Conservation (phyloP, 1,140 invertebrate species). For the Antheraea pernyi region DNA sequence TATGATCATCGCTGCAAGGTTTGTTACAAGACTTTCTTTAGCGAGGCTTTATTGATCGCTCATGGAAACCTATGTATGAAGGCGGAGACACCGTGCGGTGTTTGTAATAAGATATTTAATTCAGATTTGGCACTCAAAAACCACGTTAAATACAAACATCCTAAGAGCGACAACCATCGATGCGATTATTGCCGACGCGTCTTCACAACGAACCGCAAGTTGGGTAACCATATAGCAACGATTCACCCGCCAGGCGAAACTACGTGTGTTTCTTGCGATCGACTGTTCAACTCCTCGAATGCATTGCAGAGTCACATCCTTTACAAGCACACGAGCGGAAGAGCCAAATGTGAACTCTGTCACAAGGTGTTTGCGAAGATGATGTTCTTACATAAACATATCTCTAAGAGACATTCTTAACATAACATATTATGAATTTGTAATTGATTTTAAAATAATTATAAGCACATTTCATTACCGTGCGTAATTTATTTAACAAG, state of each 20-base stretch:
- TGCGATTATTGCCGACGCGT: constrained; percentile 47
- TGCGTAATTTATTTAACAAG: no score
- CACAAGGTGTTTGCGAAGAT: constrained; percentile 42
- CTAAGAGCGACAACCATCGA: constrained; percentile 31
- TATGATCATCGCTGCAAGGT: constrained; percentile 45
- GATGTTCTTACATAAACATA: constrained; percentile 48
- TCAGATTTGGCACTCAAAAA: constrained; percentile 51
- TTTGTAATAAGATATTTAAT: constrained; percentile 47
- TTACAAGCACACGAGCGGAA: constrained; percentile 41
- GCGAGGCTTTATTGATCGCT: constrained; percentile 26
- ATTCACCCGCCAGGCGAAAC: constrained; percentile 43
- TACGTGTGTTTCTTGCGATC: constrained; percentile 40
- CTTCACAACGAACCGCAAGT: constrained; percentile 40
- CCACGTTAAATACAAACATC: constrained; percentile 58
- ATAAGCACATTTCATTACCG: no score
- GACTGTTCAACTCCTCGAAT: constrained; percentile 40
- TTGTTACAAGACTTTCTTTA: constrained; percentile 53
- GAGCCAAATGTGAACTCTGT: constrained; percentile 38
- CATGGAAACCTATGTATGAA: constrained; percentile 40
- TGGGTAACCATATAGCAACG: constrained; percentile 48
- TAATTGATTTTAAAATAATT: no score
- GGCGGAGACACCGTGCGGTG: constrained; percentile 35
- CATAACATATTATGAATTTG: no score
- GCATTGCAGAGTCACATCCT: constrained; percentile 49
- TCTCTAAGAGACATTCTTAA: constrained; percentile 8